phyloP scores from a whole-genome alignment of 2,888 invertebrate genomes.

The Hecatera dysodea region DNA sequence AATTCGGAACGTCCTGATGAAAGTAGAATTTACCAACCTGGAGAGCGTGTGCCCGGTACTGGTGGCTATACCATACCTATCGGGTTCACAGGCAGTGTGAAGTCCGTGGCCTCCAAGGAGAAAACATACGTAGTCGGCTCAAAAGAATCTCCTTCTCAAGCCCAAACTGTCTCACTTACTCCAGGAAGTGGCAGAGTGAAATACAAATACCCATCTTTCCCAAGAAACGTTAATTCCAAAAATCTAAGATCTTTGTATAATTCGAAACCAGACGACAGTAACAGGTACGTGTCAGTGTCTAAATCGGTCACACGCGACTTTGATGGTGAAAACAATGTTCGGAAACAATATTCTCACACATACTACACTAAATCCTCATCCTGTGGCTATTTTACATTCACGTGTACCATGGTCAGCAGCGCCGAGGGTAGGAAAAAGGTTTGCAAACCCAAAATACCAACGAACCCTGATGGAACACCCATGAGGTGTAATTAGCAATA shows the following conservation, averaged over 20 bases:
- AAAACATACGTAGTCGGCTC: slow-evolving; percentile 91
- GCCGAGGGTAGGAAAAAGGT: slow-evolving; percentile 95
- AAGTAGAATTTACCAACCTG: slow-evolving; percentile 92
- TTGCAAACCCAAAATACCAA: slow-evolving; percentile 95
- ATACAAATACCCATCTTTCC: slow-evolving; percentile 79
- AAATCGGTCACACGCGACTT: slow-evolving; percentile 95
- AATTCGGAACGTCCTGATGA: slow-evolving; percentile 88
- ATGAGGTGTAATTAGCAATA: slow-evolving; percentile 87
- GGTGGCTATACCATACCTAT: slow-evolving; percentile 92
- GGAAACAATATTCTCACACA: slow-evolving; percentile 94
- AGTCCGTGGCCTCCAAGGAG: slow-evolving; percentile 92
- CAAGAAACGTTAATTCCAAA: slow-evolving; percentile 79
- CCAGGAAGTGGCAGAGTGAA: slow-evolving; percentile 88
- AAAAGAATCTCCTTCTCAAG: slow-evolving; percentile 92
- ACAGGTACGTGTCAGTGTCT: slow-evolving; percentile 94
- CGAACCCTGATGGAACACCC: slow-evolving; percentile 94
- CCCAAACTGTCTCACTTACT: slow-evolving; percentile 91
- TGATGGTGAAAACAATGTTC: slow-evolving; percentile 91
- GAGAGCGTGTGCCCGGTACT: slow-evolving; percentile 92
- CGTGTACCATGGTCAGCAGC: slow-evolving; percentile 95
- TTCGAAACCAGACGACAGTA: slow-evolving; percentile 86
- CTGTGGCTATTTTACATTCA: slow-evolving; percentile 96
- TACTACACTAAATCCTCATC: slow-evolving; percentile 97
- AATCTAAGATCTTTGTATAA: slow-evolving; percentile 82
- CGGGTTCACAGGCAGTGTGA: slow-evolving; percentile 93